Base-by-base conservation (phyloP, 1,140 invertebrate species). In the Andrena cerasifolii region DNA sequence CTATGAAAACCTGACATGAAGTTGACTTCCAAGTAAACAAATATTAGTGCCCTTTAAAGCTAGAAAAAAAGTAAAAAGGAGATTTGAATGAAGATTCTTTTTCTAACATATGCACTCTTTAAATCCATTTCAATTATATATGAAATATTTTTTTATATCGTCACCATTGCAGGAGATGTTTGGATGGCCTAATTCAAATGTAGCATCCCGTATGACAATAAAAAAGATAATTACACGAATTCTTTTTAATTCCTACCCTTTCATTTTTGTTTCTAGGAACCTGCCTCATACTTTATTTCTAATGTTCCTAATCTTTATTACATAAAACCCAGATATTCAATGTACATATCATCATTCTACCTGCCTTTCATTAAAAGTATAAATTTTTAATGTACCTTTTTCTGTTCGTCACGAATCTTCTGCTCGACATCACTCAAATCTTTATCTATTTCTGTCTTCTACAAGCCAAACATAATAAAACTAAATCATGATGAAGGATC, bases 361-460 rank as follows among this genome's bases (percentile, higher is more conserved):
- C 67, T 67, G 43, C n/a, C 36, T 40, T 54, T 68, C 43, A 84
- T 73, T 45, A 81, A 86, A 78, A 88, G 82, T 83, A 33, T 58
- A 67, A 80, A 74, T 65, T 77, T 80, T 79, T 56, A 54, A 81
- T 84, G 89, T 94, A 95, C 95, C 94, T 95, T 94, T 83, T 92
- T 91, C 82, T 93, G 93, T 89, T 95, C 94, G 77, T 94, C 93
- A 74, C 93, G 93, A 86, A 95, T 93, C 92, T 95, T 94, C 82
- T 92, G 91, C 89, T 94, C 94, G 86, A 95, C 89, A 79, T 95
- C 94, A 91, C 92, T 93, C 87, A 96, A 93, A 92, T 94, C 94
- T 90, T 90, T 94, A 89, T 96, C 95, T 92, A 96, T 88, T 88
- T 94, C 93, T 74, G 93, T 92, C 90, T 93, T 94, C 95, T 96